Conservation (phyloP, 1,140 invertebrate genomes). For the Cherax destructor region DNA sequence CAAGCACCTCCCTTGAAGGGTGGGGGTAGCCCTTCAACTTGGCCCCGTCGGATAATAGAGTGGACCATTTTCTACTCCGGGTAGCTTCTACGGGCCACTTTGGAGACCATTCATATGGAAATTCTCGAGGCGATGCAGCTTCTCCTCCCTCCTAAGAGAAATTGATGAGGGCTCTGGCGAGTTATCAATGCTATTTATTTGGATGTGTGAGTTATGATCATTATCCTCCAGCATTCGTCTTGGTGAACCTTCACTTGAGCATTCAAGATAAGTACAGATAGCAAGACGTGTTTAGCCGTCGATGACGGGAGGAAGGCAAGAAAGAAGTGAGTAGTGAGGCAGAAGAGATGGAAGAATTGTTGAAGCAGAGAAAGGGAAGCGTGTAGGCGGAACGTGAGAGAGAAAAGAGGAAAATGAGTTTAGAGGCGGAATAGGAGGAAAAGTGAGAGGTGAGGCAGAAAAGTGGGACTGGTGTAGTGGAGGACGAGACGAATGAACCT, state of each 20-base stretch:
- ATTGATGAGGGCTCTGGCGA: conserved; percentile 21
- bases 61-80: conserved; percentile 14
- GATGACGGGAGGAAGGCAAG: neutral
- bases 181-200: conserved; percentile 36
- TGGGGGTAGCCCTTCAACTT: too few species aligned
- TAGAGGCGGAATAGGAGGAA: too few species aligned
- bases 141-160: conserved; percentile 20
- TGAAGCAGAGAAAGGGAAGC: neutral
- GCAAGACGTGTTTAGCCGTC: neutral
- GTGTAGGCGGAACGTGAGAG: neutral
- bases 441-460: too few species aligned
- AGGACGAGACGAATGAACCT: too few species aligned
- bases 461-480: too few species aligned
- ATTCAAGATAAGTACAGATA: conserved; percentile 1
- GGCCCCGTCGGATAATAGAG: conserved; percentile 14
- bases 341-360: neutral
- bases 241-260: neutral
- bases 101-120: conserved; percentile 36
- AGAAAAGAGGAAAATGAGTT: too few species aligned
- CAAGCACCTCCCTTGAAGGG: too few species aligned
- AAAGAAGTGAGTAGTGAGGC: neutral
- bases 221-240: neutral
- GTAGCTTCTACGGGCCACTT: conserved; percentile 29
- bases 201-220: conserved; percentile 24
- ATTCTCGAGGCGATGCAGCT: conserved; percentile 10